These are phyloP conservation scores for Asteroscopus sphinx DNA, from an alignment of 2,888 invertebrate species.

Conservation along the genomic window DNA sequence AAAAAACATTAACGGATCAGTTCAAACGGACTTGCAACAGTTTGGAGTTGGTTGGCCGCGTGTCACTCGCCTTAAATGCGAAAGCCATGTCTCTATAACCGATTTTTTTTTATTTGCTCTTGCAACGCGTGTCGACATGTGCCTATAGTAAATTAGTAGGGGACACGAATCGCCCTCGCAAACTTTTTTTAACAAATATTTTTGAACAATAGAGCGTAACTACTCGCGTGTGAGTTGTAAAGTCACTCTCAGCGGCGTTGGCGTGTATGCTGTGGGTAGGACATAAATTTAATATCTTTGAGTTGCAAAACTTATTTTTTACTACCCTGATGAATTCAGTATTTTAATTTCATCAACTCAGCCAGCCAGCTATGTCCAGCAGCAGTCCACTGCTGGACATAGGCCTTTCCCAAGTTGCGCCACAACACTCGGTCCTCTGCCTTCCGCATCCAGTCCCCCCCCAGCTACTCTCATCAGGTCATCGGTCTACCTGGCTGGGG, in stretches of 20 bases:
- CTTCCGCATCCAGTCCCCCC: too few species aligned
- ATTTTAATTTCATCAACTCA: too few species aligned
- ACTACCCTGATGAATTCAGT: too few species aligned
- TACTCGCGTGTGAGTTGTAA: conserved; percentile 85
- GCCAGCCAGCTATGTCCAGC: too few species aligned
- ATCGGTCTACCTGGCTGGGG: too few species aligned
- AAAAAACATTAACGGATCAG: conserved; percentile 70
- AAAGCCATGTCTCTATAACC: conserved; percentile 82
- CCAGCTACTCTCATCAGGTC: too few species aligned
- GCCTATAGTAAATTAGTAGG: conserved; percentile 88
- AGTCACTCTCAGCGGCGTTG: conserved; percentile 81
- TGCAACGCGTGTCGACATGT: conserved; percentile 87
- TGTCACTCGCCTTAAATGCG: conserved; percentile 79
- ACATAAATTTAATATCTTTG: conserved; percentile 48
- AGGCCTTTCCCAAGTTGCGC: too few species aligned
- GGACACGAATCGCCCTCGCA: conserved; percentile 84
- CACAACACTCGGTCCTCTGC: too few species aligned
- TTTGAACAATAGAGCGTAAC: conserved; percentile 87
- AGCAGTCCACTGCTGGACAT: too few species aligned
- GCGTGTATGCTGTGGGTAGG: conserved; percentile 51
- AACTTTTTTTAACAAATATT: conserved; percentile 83
- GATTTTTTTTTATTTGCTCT: conserved; percentile 81
- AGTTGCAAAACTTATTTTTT: conserved; percentile 27
- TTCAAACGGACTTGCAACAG: conserved; percentile 71
- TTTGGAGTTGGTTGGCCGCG: conserved; percentile 61